Evolutionary conservation across 2,888 invertebrate species (phyloP), one percentile per base, ranked within the genome.

Genomic region (Acanthosepion pharaonis): DNA sequence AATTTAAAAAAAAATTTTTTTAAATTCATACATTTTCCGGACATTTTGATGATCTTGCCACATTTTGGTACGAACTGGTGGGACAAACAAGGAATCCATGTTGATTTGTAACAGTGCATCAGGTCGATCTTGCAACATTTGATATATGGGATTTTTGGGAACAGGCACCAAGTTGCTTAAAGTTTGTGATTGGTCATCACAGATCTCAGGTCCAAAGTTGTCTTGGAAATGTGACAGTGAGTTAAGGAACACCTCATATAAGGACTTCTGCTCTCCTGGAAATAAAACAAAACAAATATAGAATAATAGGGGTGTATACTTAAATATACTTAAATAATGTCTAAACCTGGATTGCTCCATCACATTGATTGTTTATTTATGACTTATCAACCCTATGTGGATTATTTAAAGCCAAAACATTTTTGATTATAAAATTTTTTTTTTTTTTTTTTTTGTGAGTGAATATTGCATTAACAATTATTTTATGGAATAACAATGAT

Each of bases 191-290:
- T n/a, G 0, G n/a, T 78, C n/a, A 78, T 78, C n/a, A n/a, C 0
- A 11, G 25, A 51, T 9, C 28, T 51, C 42, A 48, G 49, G 49
- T 49, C 18, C 91, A 28, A 42, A 53, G 64, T 48, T 64, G 78
- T 96, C 96, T 48, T 97, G 95, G 33, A 95, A 95, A 15, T 95
- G 94, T 94, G 96, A 95, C 78, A 97, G 94, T 0, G 96, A 96
- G 33, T 95, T 94, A 25, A 97, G 95, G 95, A 97, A 97, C 91
- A 95, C 95, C 42, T 96, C 95, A 95, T 96, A 97, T 93, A 97
- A 95, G 33, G 96, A 95, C 48, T 95, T 95, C 93, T 95, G 96
- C 93, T 96, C 95, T 94, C 95, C 96, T 96, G 96, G 55, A 95
- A 93, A 33, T 33, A 33, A 33, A 33, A 1, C 33, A 33, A 33